Conservation (phyloP, 1,140 invertebrate species). For the Cyphomyrmex costatus region DNA sequence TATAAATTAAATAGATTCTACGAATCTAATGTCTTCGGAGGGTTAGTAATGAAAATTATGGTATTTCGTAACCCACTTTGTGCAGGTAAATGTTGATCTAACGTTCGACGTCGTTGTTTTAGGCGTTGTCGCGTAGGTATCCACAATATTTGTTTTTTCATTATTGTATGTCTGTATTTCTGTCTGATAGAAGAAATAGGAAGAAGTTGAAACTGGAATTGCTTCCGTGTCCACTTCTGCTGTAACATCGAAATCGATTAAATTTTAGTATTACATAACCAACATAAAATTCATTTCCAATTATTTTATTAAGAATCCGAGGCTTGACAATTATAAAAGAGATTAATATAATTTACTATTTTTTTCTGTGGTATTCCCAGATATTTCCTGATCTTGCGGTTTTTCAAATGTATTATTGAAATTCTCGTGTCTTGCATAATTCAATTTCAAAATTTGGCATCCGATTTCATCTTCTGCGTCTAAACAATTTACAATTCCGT, state of each 20-base stretch:
- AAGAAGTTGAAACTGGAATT: constrained; percentile 69
- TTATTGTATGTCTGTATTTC: background rate
- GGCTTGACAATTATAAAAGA: background rate
- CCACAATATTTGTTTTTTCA: background rate
- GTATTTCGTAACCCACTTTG: constrained; percentile 3
- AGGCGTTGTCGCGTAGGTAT: background rate
- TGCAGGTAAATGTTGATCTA: constrained; percentile 22
- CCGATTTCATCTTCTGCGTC: constrained; percentile 91
- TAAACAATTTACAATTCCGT: constrained; percentile 91
- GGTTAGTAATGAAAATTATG: background rate
- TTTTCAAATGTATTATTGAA: background rate
- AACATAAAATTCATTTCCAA: no score
- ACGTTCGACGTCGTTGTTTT: background rate
- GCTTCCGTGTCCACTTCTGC: constrained; percentile 20
- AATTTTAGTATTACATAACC: no score
- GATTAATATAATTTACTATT: background rate
- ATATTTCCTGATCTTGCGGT: rapidly evolving
- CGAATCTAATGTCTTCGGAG: no score
- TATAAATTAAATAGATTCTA: no score
- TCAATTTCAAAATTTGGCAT: constrained; percentile 84
- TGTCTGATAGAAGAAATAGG: constrained; percentile 6
- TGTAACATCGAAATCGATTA: constrained; percentile 7
- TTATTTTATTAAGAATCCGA: constrained; percentile 7
- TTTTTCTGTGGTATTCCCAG: background rate
- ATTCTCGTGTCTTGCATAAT: background rate